Evolutionary conservation across 2,113 vertebrate genomes (phyloP).

Genomic region (Myanophis thanlyinensis): DNA sequence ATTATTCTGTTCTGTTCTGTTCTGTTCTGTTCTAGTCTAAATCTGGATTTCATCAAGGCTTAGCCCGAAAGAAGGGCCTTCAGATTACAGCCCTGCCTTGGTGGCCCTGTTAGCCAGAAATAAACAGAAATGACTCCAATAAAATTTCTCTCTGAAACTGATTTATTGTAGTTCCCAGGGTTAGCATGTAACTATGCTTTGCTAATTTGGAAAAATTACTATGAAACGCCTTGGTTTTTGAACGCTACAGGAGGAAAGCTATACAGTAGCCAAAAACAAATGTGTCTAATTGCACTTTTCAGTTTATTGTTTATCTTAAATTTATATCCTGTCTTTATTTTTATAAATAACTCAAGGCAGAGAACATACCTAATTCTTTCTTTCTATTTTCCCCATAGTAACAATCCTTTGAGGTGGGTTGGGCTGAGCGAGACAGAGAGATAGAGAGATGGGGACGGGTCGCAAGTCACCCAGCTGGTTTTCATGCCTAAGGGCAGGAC

Average conservation of each 20-base stretch:
- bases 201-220: neutral
- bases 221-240: neutral
- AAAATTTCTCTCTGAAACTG: neutral
- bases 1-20: too few relatives aligned
- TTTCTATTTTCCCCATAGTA: neutral
- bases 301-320: neutral
- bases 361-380: neutral
- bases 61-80: neutral
- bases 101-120: neutral
- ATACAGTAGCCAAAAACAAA: neutral
- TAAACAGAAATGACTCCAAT: neutral
- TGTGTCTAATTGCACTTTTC: neutral
- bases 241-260: neutral
- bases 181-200: neutral
- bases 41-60: neutral
- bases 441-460: too few relatives aligned
- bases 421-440: too few relatives aligned
- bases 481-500: neutral
- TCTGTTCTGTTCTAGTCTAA: too few relatives aligned
- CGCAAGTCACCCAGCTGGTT: neutral
- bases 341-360: neutral
- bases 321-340: neutral
- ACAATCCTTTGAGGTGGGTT: neutral
- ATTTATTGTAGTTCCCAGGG: neutral
- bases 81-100: neutral